Evolutionary conservation across 2,797 vertebrate genomes (phyloP), one percentile per base, ranked within the genome.

Genomic region (Rousettus madagascariensis): DNA sequence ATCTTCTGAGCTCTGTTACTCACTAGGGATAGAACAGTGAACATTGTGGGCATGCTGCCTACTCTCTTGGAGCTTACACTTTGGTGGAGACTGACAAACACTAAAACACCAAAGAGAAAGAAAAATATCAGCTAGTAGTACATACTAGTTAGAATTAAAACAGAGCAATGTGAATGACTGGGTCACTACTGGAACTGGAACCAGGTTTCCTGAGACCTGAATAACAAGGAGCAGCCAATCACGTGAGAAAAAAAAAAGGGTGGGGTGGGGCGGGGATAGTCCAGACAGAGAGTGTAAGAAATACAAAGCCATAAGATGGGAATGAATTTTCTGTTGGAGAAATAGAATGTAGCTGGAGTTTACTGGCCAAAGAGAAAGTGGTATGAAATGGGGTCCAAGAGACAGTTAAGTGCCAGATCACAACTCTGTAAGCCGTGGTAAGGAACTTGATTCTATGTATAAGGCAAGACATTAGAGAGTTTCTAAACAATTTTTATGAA

Each of bases 141-240:
- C 36, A 61, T 43, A 19, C 33, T 36, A 83, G 69, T 5, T n/a
- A 71, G 43, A 90, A 17, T 17, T 63, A 33, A 61, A 55, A 9
- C 59, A 74, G 53, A 92, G 55, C 16, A 20, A 20, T 80, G 3
- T 19, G 43, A 80, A 33, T 86, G 66, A 92, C 22, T 69, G 13
- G 10, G 9, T 79, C 41, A 15, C 11, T 59, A 6, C 33, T 75
- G n/a, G 30, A 53, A n/a, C 20, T 22, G 49, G 77, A 59, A 20
- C 9, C 36, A 66, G 13, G 22, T 86, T 95, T 94, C 84, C 49
- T 66, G 55, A 90, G 51, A 75, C 43, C 33, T 8, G 61, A 77
- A 22, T 30, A 28, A 24, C 26, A 20, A 86, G 46, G 38, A 80
- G 8, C 26, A 75, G 43, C 13, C 53, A 33, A n/a, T 66, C 1